phyloP scores from a whole-genome alignment of 2,888 invertebrate genomes.

The Chymomyza fuscimana region DNA sequence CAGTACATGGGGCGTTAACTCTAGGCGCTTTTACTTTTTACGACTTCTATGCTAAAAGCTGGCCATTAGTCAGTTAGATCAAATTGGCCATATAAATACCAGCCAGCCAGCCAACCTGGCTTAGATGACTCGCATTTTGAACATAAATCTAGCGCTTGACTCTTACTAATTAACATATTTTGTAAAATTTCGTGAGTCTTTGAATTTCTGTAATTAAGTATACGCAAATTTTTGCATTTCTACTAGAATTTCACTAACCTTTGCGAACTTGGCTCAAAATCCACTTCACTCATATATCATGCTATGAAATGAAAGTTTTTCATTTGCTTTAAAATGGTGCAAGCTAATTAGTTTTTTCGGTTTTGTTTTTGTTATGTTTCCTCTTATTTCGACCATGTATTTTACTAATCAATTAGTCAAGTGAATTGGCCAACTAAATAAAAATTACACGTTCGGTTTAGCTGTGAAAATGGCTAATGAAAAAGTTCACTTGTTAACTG shows the following conservation, averaged over 20 bases:
- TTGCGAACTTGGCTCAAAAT: background rate
- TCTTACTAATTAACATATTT: conserved; percentile 39
- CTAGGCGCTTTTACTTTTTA: background rate
- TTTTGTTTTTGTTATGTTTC: background rate
- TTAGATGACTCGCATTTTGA: background rate
- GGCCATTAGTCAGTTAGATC: background rate
- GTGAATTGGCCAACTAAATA: background rate
- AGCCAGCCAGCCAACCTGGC: too few species aligned
- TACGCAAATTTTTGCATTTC: conserved; percentile 2
- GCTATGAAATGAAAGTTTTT: conserved; percentile 2
- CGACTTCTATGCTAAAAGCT: background rate
- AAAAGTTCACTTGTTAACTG: background rate
- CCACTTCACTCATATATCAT: conserved; percentile 1
- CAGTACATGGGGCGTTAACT: background rate
- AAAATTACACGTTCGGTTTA: background rate
- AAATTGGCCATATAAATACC: background rate
- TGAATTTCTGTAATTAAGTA: conserved; percentile 12
- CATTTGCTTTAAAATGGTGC: background rate
- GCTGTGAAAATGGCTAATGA: background rate
- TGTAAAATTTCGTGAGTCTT: conserved; percentile 25
- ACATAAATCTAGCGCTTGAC: conserved; percentile 19
- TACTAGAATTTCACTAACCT: conserved; percentile 15
- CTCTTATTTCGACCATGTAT: background rate
- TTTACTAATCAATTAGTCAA: conserved; percentile 3
- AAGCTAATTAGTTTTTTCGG: background rate